These are phyloP conservation scores for Dryadula phaetusa DNA, from an alignment of 2,888 invertebrate genomes.

Conservation along the genomic window DNA sequence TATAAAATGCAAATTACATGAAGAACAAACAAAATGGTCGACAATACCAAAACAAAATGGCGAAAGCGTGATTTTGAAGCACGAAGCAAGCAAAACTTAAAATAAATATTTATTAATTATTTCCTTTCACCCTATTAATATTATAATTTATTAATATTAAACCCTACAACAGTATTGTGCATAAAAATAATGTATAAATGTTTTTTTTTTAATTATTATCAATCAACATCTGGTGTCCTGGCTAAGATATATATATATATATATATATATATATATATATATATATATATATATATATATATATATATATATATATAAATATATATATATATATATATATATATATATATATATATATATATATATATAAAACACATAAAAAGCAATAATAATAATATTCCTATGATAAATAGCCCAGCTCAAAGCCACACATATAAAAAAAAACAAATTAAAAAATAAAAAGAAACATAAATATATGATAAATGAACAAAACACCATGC, in stretches of 20 bases:
- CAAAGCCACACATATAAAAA: not conserved
- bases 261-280: not conserved
- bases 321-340: constrained; percentile 1
- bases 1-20: constrained; percentile 9
- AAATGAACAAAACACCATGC: not conserved
- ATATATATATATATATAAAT: not conserved
- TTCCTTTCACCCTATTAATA: too few relatives aligned
- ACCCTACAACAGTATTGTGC: too few relatives aligned
- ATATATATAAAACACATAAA: not conserved
- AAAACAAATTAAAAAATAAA: not conserved
- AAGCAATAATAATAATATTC: not conserved
- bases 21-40: not conserved
- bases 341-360: not conserved
- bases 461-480: not conserved
- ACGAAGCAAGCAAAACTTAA: too few relatives aligned
- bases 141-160: too few relatives aligned
- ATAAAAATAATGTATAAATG: too few relatives aligned
- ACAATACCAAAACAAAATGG: not conserved
- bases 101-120: too few relatives aligned
- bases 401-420: not conserved
- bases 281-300: not conserved
- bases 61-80: constrained; percentile 1
- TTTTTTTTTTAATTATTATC: too few relatives aligned
- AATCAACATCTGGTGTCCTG: too few relatives aligned
- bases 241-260: constrained; percentile 12